phyloP scores from a whole-genome alignment of 2,888 invertebrate genomes.

The Agelastica alni region DNA sequence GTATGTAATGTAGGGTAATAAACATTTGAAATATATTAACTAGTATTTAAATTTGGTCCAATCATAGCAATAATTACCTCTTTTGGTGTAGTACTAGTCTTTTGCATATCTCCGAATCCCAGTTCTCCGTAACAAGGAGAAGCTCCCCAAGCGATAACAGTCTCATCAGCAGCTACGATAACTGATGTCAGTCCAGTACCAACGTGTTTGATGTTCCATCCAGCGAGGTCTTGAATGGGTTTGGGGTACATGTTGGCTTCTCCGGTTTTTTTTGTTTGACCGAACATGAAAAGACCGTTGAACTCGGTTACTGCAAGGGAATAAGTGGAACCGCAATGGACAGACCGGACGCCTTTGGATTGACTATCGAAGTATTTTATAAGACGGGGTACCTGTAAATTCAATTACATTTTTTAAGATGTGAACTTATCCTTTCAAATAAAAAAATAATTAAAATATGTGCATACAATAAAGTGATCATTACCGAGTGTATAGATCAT shows the following conservation, averaged over 20 bases:
- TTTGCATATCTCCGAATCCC: slow-evolving; percentile 82
- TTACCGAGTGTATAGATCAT: too few relatives aligned
- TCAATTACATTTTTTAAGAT: too few relatives aligned
- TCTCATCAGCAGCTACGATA: slow-evolving; percentile 87
- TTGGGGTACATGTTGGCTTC: slow-evolving; percentile 98
- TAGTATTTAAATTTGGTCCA: too few relatives aligned
- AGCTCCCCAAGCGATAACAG: slow-evolving; percentile 91
- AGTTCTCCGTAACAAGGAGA: slow-evolving; percentile 93
- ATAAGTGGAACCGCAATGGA: slow-evolving; percentile 85
- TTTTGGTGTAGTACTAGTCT: slow-evolving; percentile 87
- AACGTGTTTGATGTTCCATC: slow-evolving; percentile 87
- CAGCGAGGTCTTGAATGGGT: slow-evolving; percentile 89
- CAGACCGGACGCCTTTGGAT: slow-evolving; percentile 78
- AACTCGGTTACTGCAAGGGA: slow-evolving; percentile 82
- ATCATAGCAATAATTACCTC: slow-evolving; percentile 75
- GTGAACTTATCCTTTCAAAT: too few relatives aligned
- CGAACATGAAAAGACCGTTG: slow-evolving; percentile 80
- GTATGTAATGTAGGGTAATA: too few relatives aligned
- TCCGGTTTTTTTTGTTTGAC: slow-evolving; percentile 89
- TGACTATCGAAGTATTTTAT: slow-evolving; percentile 88
- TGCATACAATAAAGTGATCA: too few relatives aligned
- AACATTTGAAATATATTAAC: too few relatives aligned
- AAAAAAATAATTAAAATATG: too few relatives aligned
- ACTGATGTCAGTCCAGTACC: slow-evolving; percentile 84
- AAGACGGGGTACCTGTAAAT: slow-evolving; percentile 64